phyloP scores from a whole-genome alignment of 1,140 invertebrate species.

The Bombus waltoni region DNA sequence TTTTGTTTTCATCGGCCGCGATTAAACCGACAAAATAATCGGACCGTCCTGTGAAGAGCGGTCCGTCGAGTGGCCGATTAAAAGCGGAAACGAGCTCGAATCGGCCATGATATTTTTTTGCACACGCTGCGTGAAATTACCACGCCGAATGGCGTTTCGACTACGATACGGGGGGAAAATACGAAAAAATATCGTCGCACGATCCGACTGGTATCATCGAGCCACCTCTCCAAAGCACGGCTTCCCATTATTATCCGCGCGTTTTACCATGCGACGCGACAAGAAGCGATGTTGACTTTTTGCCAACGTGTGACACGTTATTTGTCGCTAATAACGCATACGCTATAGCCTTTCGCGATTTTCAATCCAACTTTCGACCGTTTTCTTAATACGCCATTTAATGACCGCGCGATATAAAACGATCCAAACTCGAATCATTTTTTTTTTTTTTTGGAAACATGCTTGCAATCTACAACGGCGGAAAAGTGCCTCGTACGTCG shows the following conservation, averaged over 20 bases:
- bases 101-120: constrained; percentile 8
- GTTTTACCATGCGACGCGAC: not conserved
- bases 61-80: constrained; percentile 14
- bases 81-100: constrained; percentile 15
- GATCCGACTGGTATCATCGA: not conserved
- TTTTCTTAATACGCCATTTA: too few relatives aligned
- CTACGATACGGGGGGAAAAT: not conserved
- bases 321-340: not conserved
- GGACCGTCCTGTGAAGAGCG: not conserved
- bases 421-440: rapidly evolving
- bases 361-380: not conserved
- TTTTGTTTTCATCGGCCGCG: constrained; percentile 28
- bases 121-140: constrained; percentile 4
- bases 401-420: too few relatives aligned
- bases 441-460: too few relatives aligned
- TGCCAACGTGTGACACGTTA: not conserved
- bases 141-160: not conserved
- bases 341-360: not conserved
- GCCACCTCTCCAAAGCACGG: not conserved
- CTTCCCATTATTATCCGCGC: constrained; percentile 7
- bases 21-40: constrained; percentile 17
- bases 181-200: not conserved
- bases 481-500: too few relatives aligned
- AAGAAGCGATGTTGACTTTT: not conserved
- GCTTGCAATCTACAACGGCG: too few relatives aligned